Evolutionary conservation across 1,140 invertebrate genomes (phyloP), one percentile per base, ranked within the genome.

Genomic region (Panagrolaimus sp.): DNA sequence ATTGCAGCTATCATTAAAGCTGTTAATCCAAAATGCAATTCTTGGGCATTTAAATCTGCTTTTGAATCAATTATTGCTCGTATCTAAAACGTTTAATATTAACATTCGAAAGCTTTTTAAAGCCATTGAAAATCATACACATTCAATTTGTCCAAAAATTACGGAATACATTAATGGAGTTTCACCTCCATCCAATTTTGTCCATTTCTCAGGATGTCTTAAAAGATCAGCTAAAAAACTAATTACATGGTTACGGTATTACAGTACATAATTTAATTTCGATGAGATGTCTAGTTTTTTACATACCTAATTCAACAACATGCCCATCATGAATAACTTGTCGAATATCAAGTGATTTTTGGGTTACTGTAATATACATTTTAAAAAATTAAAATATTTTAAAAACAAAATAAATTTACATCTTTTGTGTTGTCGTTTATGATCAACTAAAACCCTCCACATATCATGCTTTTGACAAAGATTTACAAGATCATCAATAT

Each of bases 121-220:
- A 69, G 24, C 10, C 9, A n/a, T 14, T 7, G 43, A 63, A n/a
- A 67, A 26, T 1, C 70, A 46, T 43, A 71, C 72, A 4, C 67
- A 44, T 62, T 73, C 65, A 15, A 63, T 17, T 26, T 64, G 73
- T 9, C 73, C 73, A 17, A 75, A 58, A 10, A 75, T 44, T 1
- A 74, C 72, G 5, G 72, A 70, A 44, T 70, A 73, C 73, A 76
- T 75, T 9, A 73, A 43, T 12, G 72, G 73, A 1, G 71, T 73
- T 32, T 46, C 45, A 48, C 43, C 26, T 43, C 17, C 14, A 15
- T 46, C 24, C 8, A 70, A n/a, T 45, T 67, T 68, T 12, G 17
- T 66, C 26, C n/a, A 47, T 44, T 47, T 43, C n/a, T 43, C 43
- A 6, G 63, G 68, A 28, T 24, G 52, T 17, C 6, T 26, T 7